These are phyloP conservation scores for Eupithecia inturbata DNA, from an alignment of 2,888 invertebrate species.

Conservation along the genomic window DNA sequence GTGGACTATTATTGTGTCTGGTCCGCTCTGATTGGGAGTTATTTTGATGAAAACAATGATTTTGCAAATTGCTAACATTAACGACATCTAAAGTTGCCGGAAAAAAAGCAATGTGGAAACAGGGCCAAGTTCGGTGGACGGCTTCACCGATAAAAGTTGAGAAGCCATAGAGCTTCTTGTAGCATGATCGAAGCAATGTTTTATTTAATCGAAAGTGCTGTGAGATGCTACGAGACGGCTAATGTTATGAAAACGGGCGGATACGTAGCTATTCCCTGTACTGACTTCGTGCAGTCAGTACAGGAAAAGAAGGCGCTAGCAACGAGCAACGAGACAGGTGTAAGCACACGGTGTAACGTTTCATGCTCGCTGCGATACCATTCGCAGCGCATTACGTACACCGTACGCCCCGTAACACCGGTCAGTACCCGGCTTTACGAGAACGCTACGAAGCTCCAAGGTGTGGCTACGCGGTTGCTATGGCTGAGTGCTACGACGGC, in stretches of 20 bases:
- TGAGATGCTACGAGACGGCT: background rate
- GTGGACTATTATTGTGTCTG: background rate
- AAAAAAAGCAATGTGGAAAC: background rate
- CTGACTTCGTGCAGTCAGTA: too few species aligned
- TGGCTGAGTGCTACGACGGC: conserved; percentile 15
- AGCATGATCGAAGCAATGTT: background rate
- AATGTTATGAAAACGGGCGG: background rate
- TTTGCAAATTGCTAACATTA: conserved; percentile 6
- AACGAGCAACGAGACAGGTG: too few species aligned
- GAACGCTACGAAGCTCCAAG: conserved; percentile 9
- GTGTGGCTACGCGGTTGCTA: conserved; percentile 31
- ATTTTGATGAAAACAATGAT: conserved; percentile 12
- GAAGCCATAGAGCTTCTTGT: background rate
- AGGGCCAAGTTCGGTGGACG: background rate
- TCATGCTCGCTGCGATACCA: too few species aligned
- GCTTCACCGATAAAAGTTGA: background rate
- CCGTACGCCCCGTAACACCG: too few species aligned
- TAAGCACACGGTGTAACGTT: too few species aligned
- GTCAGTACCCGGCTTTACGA: background rate
- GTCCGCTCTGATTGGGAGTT: background rate
- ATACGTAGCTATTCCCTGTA: background rate
- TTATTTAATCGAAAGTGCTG: background rate
- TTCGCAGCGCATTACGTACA: too few species aligned
- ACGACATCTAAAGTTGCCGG: background rate
- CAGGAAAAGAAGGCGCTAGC: too few species aligned